Conservation (phyloP, 2,888 invertebrate species). For the Lochmaea crataegi region DNA sequence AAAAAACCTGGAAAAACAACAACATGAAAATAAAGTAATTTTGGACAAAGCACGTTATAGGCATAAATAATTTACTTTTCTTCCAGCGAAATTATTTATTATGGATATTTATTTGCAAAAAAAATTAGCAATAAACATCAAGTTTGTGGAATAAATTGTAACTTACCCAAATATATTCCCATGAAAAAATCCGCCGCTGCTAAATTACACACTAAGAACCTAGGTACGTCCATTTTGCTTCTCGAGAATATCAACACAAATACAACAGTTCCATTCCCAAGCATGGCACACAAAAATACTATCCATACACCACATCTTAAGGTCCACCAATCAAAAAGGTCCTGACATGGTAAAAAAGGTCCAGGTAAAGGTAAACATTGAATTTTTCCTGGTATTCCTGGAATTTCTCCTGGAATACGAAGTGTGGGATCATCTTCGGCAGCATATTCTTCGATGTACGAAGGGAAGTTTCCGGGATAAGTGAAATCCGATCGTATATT, state of each 20-base stretch:
- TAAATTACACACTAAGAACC: conserved; percentile 96
- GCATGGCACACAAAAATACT: conserved; percentile 92
- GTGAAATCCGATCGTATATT: conserved; percentile 77
- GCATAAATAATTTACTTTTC: background rate
- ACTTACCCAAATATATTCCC: conserved; percentile 89
- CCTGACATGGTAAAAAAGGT: conserved; percentile 95
- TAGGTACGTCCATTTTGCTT: conserved; percentile 95
- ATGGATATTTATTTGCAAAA: no score
- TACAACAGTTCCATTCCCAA: conserved; percentile 96
- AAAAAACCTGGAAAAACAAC: conserved; percentile 76
- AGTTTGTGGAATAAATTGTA: no score
- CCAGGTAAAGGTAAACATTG: conserved; percentile 89
- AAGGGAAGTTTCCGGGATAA: conserved; percentile 76
- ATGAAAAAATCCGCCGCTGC: conserved; percentile 98
- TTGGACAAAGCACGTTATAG: background rate
- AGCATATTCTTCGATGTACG: conserved; percentile 79
- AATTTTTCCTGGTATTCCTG: conserved; percentile 65
- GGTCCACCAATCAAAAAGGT: conserved; percentile 98
- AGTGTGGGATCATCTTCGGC: conserved; percentile 70
- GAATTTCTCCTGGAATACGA: conserved; percentile 55
- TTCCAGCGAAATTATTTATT: no score
- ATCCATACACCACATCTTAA: conserved; percentile 97
- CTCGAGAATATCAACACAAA: conserved; percentile 92
- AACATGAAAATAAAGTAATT: background rate
- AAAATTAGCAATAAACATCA: no score